Base-by-base conservation (phyloP, 2,797 vertebrate species). In the Sebastes umbrosus region DNA sequence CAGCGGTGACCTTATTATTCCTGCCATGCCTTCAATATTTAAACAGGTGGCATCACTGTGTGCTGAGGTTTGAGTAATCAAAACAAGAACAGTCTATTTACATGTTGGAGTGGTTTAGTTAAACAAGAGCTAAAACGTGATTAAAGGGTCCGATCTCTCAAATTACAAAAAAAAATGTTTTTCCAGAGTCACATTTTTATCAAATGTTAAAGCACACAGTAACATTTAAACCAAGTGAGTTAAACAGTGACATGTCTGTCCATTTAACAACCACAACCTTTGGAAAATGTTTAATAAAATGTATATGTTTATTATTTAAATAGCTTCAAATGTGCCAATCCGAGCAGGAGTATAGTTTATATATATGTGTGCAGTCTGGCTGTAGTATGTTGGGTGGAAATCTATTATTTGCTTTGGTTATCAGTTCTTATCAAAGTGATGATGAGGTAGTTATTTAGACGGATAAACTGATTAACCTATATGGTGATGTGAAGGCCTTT, bases 21-120 rank as follows among this genome's bases (percentile, higher is more conserved):
- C 46, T 67, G 58, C 10, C 3, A 1, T 20, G 36, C 29, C 69
- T 82, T 82, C 50, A 84, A 73, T 89, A 77, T 89, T 87, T 58
- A 82, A 91, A 87, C 64, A 75, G 60, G 59, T 58, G 75, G 5
- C 3, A 8, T 20, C 55, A 18, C 34, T 31, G 59, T 12, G 62
- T 6, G 32, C 66, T n/a, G 58, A 74, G 57, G 74, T 83, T 79
- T 71, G 68, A 18, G 6, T 36, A 31, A 46, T 67, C 32, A 65
- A 73, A 79, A 52, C 72, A 22, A 27, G 18, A 29, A 11, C 9
- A 0, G 22, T 54, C 34, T 27, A 16, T 74, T 69, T 50, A 65
- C 43, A 67, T 20, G 55, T 31, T 11, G 36, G 18, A 14, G 8
- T 13, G 24, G 32, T 7, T 10, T 1, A 13, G 22, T n/a, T 20